Conservation (phyloP, 2,888 invertebrate genomes). For the Dicyrtomina minuta region DNA sequence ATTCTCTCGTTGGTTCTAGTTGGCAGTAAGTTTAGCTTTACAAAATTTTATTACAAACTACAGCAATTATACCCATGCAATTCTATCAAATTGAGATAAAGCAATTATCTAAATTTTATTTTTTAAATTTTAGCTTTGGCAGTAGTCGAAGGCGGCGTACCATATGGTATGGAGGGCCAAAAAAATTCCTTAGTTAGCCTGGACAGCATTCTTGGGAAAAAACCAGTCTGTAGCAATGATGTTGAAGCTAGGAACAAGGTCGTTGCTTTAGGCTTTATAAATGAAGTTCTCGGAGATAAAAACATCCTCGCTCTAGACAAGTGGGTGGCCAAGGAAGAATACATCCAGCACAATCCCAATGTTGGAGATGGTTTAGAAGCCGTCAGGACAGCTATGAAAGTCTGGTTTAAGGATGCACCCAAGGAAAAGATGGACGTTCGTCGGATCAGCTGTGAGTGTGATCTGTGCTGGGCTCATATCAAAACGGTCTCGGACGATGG, state of each 20-base stretch:
- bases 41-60: too few relatives aligned
- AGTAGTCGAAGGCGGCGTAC: too few relatives aligned
- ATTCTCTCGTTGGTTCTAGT: too few relatives aligned
- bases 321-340: background rate
- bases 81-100: too few relatives aligned
- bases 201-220: too few relatives aligned
- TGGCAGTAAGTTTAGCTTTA: too few relatives aligned
- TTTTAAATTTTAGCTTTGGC: too few relatives aligned
- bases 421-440: conserved; percentile 22
- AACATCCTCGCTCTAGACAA: conserved; percentile 1
- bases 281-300: conserved; percentile 11
- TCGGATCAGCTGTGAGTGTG: conserved; percentile 11
- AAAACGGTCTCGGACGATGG: background rate
- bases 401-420: background rate
- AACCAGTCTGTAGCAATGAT: too few relatives aligned
- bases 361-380: conserved; percentile 22
- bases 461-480: conserved; percentile 14
- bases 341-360: conserved; percentile 30
- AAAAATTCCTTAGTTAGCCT: too few relatives aligned
- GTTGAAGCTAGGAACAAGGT: conserved; percentile 1
- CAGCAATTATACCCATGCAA: too few relatives aligned
- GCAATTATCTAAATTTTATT: too few relatives aligned
- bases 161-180: too few relatives aligned
- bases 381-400: background rate
- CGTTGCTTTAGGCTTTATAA: conserved; percentile 12